A percentile compares a stretch with the other conserved stretches of the same genome.
phyloP scores from a whole-genome alignment of 2,797 vertebrate genomes.

The Aythya fuligula region DNA sequence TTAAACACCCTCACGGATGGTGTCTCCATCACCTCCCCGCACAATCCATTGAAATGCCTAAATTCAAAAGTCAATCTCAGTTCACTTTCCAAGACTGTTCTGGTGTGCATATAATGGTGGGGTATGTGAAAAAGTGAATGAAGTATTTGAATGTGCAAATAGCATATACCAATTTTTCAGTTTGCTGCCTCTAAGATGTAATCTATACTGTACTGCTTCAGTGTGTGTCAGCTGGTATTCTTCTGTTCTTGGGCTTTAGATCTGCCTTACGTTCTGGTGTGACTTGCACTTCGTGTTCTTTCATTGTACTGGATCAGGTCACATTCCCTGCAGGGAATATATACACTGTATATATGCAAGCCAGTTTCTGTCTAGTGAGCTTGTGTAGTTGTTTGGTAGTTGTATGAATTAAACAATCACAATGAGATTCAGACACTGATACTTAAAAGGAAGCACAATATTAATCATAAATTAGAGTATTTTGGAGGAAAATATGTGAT shows the following conservation, averaged over 20 bases:
- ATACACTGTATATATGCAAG: background rate
- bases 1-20: too few relatives aligned
- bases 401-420: background rate
- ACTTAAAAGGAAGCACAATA: background rate
- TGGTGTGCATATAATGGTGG: background rate
- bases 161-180: background rate
- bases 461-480: background rate
- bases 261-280: background rate
- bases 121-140: background rate
- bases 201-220: background rate
- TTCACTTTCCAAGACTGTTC: background rate
- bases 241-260: background rate
- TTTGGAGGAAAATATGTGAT: background rate
- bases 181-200: background rate
- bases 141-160: background rate
- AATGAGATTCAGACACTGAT: background rate
- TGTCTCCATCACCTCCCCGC: too few relatives aligned
- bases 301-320: background rate
- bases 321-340: background rate
- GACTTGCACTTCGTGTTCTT: background rate
- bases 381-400: background rate
- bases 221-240: accelerated
- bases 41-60: background rate
- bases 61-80: background rate
- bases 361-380: background rate